Percentiles rank a stretch among this genome's conserved stretches.
These are phyloP conservation scores for Sclerurus mexicanus DNA, from an alignment of 2,113 vertebrate species.

Conservation along the genomic window DNA sequence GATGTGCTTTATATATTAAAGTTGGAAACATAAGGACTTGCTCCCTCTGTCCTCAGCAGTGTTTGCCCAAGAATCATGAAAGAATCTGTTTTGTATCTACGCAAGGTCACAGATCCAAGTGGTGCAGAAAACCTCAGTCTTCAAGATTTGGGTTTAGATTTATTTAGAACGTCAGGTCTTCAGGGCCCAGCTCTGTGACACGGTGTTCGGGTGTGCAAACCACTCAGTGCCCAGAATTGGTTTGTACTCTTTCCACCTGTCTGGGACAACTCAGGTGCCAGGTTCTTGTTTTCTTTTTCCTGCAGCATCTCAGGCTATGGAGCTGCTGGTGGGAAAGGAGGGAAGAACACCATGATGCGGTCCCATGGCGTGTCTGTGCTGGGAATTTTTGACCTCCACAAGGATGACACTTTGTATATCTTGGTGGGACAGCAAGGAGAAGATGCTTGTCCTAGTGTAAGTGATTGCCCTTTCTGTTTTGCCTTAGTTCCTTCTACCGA, in stretches of 20 bases:
- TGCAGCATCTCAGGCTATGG: slow-evolving; percentile 91
- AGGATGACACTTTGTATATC: slow-evolving; percentile 86
- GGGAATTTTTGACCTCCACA: slow-evolving; percentile 89
- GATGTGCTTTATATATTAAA: neutral
- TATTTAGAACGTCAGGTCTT: neutral
- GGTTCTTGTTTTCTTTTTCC: neutral
- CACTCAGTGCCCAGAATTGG: neutral
- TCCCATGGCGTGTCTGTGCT: slow-evolving; percentile 89
- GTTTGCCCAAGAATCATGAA: neutral
- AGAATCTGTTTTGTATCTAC: neutral
- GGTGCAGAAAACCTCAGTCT: neutral
- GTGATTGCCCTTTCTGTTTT: slow-evolving; percentile 44
- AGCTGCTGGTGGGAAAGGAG: slow-evolving; percentile 93
- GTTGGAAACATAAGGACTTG: neutral
- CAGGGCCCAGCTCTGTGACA: neutral
- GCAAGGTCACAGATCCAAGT: neutral
- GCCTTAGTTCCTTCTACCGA: neutral
- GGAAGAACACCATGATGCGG: slow-evolving; percentile 83
- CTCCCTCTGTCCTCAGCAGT: neutral
- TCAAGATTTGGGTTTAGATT: neutral
- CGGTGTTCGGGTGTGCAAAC: neutral
- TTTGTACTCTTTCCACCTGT: neutral
- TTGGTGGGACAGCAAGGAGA: slow-evolving; percentile 96
- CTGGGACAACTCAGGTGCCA: neutral
- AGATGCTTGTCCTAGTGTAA: slow-evolving; percentile 93